phyloP scores from a whole-genome alignment of 1,140 invertebrate species.

The Drosophila ambigua region DNA sequence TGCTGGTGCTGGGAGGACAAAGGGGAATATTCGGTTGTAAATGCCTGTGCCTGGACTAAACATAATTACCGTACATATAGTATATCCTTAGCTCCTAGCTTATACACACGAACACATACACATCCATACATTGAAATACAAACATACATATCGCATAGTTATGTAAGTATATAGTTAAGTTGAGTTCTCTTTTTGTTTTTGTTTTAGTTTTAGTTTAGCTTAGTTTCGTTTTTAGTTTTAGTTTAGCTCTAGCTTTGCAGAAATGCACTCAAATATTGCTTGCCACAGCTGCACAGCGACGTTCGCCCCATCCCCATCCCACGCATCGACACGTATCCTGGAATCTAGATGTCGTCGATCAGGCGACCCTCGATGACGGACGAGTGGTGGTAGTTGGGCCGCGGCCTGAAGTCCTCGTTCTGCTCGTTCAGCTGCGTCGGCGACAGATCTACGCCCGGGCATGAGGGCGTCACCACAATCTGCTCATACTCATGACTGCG shows the following conservation, averaged over 20 bases:
- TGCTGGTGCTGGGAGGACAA: conserved; percentile 5
- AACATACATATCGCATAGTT: conserved; percentile 32
- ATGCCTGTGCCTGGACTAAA: conserved; percentile 7
- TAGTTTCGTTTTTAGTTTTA: no score
- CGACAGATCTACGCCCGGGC: conserved; percentile 91
- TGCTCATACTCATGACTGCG: conserved; percentile 93
- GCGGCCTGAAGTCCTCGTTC: conserved; percentile 96
- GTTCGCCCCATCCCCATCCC: neutral
- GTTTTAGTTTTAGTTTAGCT: no score
- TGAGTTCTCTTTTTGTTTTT: neutral
- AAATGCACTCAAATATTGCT: conserved; percentile 65
- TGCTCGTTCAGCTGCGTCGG: conserved; percentile 96
- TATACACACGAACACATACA: conserved; percentile 1
- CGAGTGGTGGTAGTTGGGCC: conserved; percentile 96
- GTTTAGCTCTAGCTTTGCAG: conserved; percentile 17
- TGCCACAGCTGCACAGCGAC: conserved; percentile 41
- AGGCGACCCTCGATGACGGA: conserved; percentile 91
- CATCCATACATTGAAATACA: conserved; percentile 26
- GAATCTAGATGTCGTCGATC: conserved; percentile 84
- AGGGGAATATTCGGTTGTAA: neutral
- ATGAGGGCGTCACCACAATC: conserved; percentile 94
- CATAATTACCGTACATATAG: neutral
- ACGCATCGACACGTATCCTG: neutral
- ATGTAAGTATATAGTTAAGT: conserved; percentile 21
- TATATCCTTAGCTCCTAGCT: conserved; percentile 21